phyloP scores from a whole-genome alignment of 2,797 vertebrate species.

The Eleutherodactylus coqui region DNA sequence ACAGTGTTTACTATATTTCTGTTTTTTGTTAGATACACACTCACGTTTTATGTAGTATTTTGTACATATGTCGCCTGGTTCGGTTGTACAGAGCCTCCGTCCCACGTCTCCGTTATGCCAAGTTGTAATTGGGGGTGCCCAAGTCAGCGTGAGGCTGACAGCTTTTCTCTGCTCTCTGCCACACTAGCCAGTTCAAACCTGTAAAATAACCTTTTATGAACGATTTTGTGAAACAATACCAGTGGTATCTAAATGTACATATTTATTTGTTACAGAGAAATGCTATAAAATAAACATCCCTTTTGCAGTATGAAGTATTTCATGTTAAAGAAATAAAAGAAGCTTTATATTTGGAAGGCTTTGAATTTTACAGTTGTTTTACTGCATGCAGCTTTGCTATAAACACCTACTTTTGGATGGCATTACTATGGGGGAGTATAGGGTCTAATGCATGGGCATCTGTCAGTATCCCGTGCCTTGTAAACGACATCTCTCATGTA shows the following conservation, averaged over 20 bases:
- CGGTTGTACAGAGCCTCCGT: conserved; percentile 85
- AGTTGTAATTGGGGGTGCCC: conserved; percentile 3
- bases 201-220: conserved; percentile 76
- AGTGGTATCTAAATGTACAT: conserved; percentile 77
- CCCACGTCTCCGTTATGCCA: not conserved
- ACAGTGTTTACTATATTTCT: conserved; percentile 76
- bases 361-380: conserved; percentile 75
- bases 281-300: conserved; percentile 71
- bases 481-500: not conserved
- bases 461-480: not conserved
- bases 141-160: conserved; percentile 22
- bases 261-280: conserved; percentile 73
- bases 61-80: conserved; percentile 78
- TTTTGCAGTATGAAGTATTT: conserved; percentile 76
- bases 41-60: conserved; percentile 78
- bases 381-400: conserved; percentile 80
- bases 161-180: conserved; percentile 63
- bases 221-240: conserved; percentile 70
- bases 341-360: conserved; percentile 79
- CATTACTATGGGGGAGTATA: conserved; percentile 75
- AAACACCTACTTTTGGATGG: conserved; percentile 76
- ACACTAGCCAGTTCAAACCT: conserved; percentile 73
- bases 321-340: conserved; percentile 69
- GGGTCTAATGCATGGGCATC: conserved; percentile 65
- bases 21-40: conserved; percentile 69